Conservation (phyloP, 2,888 invertebrate species). For the Oligia fasciuncula region DNA sequence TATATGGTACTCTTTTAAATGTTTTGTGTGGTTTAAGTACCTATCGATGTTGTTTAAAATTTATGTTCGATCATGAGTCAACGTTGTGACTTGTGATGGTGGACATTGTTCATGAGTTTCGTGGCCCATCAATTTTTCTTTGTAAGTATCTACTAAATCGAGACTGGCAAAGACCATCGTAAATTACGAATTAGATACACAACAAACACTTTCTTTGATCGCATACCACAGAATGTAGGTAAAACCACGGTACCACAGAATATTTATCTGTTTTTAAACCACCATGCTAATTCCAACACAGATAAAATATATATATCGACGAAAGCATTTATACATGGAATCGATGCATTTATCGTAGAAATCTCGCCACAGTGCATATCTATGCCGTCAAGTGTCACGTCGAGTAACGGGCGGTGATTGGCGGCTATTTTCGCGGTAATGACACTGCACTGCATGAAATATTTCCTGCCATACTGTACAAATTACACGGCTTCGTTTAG, state of each 20-base stretch:
- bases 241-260: background rate
- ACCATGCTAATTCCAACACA: background rate
- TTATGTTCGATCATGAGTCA: background rate
- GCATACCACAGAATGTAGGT: background rate
- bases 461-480: conserved; percentile 30
- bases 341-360: background rate
- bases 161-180: background rate
- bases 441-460: conserved; percentile 37
- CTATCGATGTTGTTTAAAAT: background rate
- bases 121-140: background rate
- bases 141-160: background rate
- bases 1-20: background rate
- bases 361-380: conserved; percentile 6
- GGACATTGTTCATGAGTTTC: background rate
- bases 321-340: background rate
- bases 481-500: conserved; percentile 25
- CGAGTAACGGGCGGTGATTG: conserved; percentile 46
- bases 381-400: conserved; percentile 39
- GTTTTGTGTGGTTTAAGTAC: conserved; percentile 5
- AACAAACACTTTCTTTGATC: background rate
- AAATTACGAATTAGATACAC: background rate
- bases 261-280: background rate
- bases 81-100: background rate
- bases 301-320: background rate
- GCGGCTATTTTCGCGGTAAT: conserved; percentile 44